Conservation (phyloP, 2,888 invertebrate species). For the Cheilosia vernalis region DNA sequence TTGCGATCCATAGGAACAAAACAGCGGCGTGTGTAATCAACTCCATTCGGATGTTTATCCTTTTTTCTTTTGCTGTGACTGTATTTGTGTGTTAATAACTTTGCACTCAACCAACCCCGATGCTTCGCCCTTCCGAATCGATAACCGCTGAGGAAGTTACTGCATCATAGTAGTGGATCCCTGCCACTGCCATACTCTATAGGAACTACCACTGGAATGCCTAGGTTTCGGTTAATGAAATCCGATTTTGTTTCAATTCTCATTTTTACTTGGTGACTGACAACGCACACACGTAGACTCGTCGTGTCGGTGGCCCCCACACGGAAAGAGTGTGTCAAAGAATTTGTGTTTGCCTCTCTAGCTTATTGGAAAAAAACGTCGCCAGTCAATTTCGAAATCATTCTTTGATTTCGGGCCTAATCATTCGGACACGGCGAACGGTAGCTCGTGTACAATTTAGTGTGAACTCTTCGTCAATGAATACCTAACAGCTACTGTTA, state of each 20-base stretch:
- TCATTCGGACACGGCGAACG: constrained; percentile 79
- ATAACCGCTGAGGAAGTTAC: constrained; percentile 66
- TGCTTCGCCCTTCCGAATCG: constrained; percentile 44
- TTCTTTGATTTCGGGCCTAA: constrained; percentile 82
- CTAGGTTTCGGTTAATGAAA: constrained; percentile 68
- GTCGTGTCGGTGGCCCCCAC: constrained; percentile 64
- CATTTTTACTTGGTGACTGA: constrained; percentile 66
- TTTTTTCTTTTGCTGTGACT: constrained; percentile 38
- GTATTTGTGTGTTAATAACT: constrained; percentile 74
- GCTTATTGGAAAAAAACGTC: constrained; percentile 76
- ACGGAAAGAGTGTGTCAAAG: constrained; percentile 48
- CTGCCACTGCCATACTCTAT: constrained; percentile 1
- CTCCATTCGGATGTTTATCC: constrained; percentile 49
- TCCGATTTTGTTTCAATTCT: constrained; percentile 72
- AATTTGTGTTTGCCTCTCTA: constrained; percentile 61
- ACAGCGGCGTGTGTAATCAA: constrained; percentile 48
- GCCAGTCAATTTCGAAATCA: constrained; percentile 82
- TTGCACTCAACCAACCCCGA: constrained; percentile 70
- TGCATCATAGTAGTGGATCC: constrained; percentile 45
- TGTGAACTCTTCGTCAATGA: constrained; percentile 40
- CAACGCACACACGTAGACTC: constrained; percentile 65
- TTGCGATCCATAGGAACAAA: constrained; percentile 39
- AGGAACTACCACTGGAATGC: constrained; percentile 48
- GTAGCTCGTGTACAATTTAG: constrained; percentile 63
- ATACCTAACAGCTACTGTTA: not conserved